Evolutionary conservation across 2,888 invertebrate species (phyloP), one percentile per base, ranked within the genome.

Genomic region (Melieria omissa): DNA sequence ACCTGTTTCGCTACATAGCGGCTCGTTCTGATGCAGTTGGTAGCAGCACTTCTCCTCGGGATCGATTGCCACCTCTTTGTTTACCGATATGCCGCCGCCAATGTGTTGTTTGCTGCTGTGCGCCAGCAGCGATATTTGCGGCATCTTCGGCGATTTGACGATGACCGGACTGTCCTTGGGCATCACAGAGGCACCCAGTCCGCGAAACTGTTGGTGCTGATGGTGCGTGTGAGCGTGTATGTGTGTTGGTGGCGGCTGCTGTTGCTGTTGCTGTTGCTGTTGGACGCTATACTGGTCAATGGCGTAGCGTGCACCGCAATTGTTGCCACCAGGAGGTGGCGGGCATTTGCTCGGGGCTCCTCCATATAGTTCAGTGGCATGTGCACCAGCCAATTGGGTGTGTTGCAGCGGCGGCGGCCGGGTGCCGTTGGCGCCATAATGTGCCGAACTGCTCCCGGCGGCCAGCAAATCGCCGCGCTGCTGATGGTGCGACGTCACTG

Each of bases 61-160:
- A 82, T 87, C 87, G 61, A 87, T 87, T 60, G 87, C 87, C 62
- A 87, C 84, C 71, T 87, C 87, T 72, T 87, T 87, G 74, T 87
- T 87, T 0, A 87, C 82, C 4, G 84, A 82, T 64, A 86, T 85
- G 16, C 84, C 84, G 14, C 77, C 79, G 8, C 69, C 68, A 4
- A 64, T 8, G 63, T 75, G 72, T 75, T 79, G 69, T 74, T 81
- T 77, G 80, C 78, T 80, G 70, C 77, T 75, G 66, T 54, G 45
- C 9, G 77, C 77, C 74, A 85, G 71, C 7, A 83, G 73, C 4
- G 83, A 80, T 45, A 81, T 63, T 64, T 76, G 76, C 57, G 82
- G 78, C 49, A 82, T 76, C 73, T 84, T 85, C 4, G 86, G 84
- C 4, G 85, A 83, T 74, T 86, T 85, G 3, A 87, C 83, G 76